phyloP scores from a whole-genome alignment of 2,113 vertebrate species.

The Limnothrissa miodon region DNA sequence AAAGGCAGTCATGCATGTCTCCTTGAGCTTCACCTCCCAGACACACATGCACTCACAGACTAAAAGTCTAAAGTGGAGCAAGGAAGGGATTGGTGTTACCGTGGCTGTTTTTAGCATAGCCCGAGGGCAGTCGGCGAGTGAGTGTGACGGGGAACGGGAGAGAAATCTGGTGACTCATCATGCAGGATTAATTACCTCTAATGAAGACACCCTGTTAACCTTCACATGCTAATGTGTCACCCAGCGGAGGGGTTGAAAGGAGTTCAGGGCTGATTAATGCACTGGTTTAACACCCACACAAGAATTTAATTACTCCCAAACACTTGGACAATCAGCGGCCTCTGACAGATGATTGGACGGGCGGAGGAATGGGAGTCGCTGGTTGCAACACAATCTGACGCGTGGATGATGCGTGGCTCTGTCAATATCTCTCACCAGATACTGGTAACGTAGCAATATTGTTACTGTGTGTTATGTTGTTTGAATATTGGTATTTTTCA shows the following conservation, averaged over 20 bases:
- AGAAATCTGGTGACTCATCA: constrained; percentile 14
- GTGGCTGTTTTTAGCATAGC: background rate
- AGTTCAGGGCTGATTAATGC: constrained; percentile 18
- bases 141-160: background rate
- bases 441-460: background rate
- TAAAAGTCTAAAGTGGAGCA: background rate
- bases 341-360: constrained; percentile 4
- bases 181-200: constrained; percentile 21
- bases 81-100: background rate
- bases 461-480: background rate
- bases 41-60: background rate
- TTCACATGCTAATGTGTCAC: constrained; percentile 21
- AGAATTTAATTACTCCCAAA: constrained; percentile 11
- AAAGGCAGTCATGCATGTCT: background rate
- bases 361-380: background rate
- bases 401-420: background rate
- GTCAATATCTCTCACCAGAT: background rate
- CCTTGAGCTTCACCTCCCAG: background rate
- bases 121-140: background rate
- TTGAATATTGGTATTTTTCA: background rate
- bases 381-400: background rate
- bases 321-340: background rate
- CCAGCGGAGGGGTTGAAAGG: constrained; percentile 16
- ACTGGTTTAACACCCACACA: background rate
- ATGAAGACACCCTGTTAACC: constrained; percentile 12